A percentile compares a stretch with the other conserved stretches of the same genome.
These are phyloP conservation scores for Aegithalos caudatus DNA, from an alignment of 2,113 vertebrate genomes.

Conservation along the genomic window DNA sequence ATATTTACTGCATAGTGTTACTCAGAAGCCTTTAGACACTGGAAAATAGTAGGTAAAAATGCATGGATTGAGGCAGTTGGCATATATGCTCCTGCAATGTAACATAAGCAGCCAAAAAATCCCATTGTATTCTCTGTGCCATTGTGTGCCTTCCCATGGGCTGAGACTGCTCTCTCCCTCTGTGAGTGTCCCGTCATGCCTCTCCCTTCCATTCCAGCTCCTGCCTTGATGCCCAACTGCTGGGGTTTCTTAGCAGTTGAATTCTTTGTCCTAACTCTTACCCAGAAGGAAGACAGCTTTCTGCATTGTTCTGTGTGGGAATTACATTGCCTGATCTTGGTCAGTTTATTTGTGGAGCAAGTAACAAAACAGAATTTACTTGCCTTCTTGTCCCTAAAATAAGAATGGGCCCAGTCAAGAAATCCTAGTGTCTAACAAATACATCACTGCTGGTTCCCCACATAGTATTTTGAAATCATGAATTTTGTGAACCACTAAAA, in stretches of 20 bases:
- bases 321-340: neutral
- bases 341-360: slow-evolving; percentile 2
- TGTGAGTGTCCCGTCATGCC: neutral
- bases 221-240: slow-evolving; percentile 32
- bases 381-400: neutral
- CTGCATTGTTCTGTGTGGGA: neutral
- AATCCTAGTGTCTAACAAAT: neutral
- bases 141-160: neutral
- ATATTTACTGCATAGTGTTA: neutral
- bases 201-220: slow-evolving; percentile 38
- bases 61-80: neutral
- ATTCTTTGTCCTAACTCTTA: slow-evolving; percentile 8
- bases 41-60: neutral
- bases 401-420: neutral
- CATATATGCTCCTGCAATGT: neutral
- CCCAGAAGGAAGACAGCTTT: neutral
- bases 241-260: neutral
- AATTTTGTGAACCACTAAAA: neutral
- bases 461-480: neutral
- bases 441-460: neutral
- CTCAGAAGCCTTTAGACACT: neutral
- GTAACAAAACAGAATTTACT: neutral
- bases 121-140: neutral
- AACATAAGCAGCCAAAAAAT: neutral
- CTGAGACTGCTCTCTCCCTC: fast-evolving